Percentiles rank a stretch among this genome's conserved stretches.
Conservation (phyloP, 2,797 vertebrate genomes). For the Semaprochilodus insignis region DNA sequence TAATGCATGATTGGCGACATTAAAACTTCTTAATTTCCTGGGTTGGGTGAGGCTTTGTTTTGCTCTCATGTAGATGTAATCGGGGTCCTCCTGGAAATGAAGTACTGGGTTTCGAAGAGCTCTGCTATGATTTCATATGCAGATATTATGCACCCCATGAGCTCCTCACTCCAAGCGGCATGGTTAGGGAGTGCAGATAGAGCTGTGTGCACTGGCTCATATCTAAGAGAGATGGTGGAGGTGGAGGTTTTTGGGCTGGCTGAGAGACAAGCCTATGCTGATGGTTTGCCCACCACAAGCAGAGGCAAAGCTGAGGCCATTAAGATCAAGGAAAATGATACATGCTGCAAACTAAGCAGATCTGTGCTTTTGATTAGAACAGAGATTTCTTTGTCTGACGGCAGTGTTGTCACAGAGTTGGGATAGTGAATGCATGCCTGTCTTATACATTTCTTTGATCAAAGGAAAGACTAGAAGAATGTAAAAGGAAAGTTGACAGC, state of each 20-base stretch:
- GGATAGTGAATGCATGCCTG: slow-evolving; percentile 5
- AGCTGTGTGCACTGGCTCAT: background rate
- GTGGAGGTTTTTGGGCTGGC: background rate
- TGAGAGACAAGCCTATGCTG: slow-evolving; percentile 13
- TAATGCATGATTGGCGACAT: slow-evolving; percentile 14
- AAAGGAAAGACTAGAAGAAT: slow-evolving; percentile 34
- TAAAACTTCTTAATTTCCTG: slow-evolving; percentile 21
- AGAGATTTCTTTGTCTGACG: background rate
- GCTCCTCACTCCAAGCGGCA: background rate
- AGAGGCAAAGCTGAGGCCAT: slow-evolving; percentile 14
- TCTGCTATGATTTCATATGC: slow-evolving; percentile 38
- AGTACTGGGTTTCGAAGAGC: background rate
- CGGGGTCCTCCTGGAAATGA: slow-evolving; percentile 14
- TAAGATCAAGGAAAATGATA: slow-evolving; percentile 25
- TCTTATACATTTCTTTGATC: slow-evolving; percentile 25
- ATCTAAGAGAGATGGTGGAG: background rate
- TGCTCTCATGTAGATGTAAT: slow-evolving; percentile 26
- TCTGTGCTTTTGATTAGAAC: slow-evolving; percentile 16
- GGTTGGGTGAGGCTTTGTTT: background rate
- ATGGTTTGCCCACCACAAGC: slow-evolving; percentile 3
- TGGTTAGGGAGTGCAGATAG: background rate
- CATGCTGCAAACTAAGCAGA: slow-evolving; percentile 8
- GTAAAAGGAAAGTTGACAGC: slow-evolving; percentile 64
- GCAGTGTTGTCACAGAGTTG: background rate
- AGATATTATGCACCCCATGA: slow-evolving; percentile 47